A percentile compares a stretch with the other conserved stretches of the same genome.
Conservation (phyloP, 23 tunicate species). For the Phallusia fumigata region DNA sequence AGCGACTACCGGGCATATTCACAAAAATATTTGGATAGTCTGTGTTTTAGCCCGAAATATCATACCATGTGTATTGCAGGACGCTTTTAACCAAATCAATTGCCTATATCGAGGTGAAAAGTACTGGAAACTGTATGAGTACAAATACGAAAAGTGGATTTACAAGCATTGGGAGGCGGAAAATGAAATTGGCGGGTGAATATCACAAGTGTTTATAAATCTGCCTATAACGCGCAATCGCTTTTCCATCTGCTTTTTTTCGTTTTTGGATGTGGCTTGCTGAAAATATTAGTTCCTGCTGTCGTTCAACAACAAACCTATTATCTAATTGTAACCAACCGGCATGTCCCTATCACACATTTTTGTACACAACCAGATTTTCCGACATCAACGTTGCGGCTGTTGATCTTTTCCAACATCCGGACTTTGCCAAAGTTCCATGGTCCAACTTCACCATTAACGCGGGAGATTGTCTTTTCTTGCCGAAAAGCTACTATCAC, state of each 20-base stretch:
- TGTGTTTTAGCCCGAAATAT: background rate
- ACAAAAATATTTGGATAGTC: background rate
- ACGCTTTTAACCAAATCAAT: conserved; percentile 82
- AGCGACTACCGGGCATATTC: background rate
- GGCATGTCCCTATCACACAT: background rate
- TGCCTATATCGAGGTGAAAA: conserved; percentile 72
- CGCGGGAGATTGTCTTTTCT: conserved; percentile 81
- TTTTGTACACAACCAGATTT: conserved; percentile 25
- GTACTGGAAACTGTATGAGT: conserved; percentile 77
- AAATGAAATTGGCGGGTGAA: conserved; percentile 82
- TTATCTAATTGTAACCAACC: too few species aligned
- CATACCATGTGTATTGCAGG: conserved; percentile 29
- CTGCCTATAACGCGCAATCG: too few species aligned
- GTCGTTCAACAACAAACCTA: too few species aligned
- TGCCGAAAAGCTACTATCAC: conserved; percentile 91
- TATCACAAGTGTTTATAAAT: too few species aligned
- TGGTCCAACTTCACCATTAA: conserved; percentile 83
- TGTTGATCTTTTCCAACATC: conserved; percentile 59
- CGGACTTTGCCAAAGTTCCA: conserved; percentile 61
- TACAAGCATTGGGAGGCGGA: conserved; percentile 75
- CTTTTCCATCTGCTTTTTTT: too few species aligned
- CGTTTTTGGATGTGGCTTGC: too few species aligned
- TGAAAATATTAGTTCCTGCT: too few species aligned
- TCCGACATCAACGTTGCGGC: conserved; percentile 75
- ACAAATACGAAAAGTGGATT: conserved; percentile 77